Percentiles rank a stretch among this genome's conserved stretches.
These are phyloP conservation scores for Nematopogon swammerdamellus DNA, from an alignment of 2,888 invertebrate genomes.

Conservation along the genomic window DNA sequence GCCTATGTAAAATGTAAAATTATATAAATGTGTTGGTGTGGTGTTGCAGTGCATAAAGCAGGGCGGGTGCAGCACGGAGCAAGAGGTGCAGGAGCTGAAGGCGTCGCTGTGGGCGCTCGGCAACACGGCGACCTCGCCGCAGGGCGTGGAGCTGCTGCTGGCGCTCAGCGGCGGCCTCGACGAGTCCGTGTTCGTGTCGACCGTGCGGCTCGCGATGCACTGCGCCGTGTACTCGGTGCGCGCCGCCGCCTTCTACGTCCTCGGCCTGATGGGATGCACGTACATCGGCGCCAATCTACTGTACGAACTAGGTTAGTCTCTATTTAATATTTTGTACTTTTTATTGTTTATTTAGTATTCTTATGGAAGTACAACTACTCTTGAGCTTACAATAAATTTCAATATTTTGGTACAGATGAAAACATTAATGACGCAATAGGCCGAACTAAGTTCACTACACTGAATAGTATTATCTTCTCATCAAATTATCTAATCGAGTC, in stretches of 20 bases:
- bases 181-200: constrained; percentile 29
- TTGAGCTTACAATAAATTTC: too few relatives aligned
- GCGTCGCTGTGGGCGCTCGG: constrained; percentile 88
- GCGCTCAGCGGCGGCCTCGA: constrained; percentile 22
- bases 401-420: too few relatives aligned
- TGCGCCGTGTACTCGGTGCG: constrained; percentile 84
- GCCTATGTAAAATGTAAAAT: too few relatives aligned
- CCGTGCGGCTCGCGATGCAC: constrained; percentile 69
- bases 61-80: constrained; percentile 60
- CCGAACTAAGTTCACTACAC: too few relatives aligned
- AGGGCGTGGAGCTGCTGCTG: constrained; percentile 73
- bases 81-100: constrained; percentile 75
- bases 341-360: constrained; percentile 1
- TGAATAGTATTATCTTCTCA: too few relatives aligned
- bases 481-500: too few relatives aligned
- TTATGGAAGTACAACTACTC: background rate
- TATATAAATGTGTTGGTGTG: too few relatives aligned
- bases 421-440: too few relatives aligned
- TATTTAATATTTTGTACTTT: too few relatives aligned
- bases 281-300: constrained; percentile 78
- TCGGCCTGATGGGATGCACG: constrained; percentile 84
- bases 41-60: constrained; percentile 16
- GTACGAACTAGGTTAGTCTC: constrained; percentile 61
- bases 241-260: constrained; percentile 84
- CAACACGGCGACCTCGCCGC: constrained; percentile 73